Percentiles rank a stretch among this genome's conserved stretches.
phyloP scores from a whole-genome alignment of 2,113 vertebrate species.

The Gobiocypris rarus region DNA sequence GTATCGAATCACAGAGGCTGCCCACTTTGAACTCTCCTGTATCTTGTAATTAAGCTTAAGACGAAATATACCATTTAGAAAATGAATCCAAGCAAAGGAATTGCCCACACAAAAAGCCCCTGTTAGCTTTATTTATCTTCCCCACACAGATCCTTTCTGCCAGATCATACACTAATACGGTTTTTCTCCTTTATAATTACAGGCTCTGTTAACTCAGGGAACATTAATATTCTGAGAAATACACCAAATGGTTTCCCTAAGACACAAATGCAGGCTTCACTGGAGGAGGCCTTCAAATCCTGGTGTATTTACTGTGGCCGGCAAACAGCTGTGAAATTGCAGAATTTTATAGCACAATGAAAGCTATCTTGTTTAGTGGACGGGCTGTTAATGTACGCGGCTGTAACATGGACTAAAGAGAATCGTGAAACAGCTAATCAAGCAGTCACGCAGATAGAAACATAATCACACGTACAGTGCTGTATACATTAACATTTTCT shows the following conservation, averaged over 20 bases:
- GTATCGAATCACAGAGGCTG: constrained; percentile 15
- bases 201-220: constrained; percentile 26
- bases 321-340: constrained; percentile 30
- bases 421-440: background rate
- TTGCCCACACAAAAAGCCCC: background rate
- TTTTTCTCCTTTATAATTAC: constrained; percentile 44
- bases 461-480: background rate
- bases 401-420: background rate
- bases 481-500: background rate
- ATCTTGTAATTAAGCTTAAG: constrained; percentile 30
- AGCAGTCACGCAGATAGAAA: background rate
- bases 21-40: background rate
- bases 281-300: constrained; percentile 9
- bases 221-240: constrained; percentile 42
- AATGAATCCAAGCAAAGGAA: constrained; percentile 31
- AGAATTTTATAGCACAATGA: constrained; percentile 1
- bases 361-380: constrained; percentile 7
- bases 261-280: background rate
- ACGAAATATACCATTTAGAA: constrained; percentile 33
- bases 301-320: background rate
- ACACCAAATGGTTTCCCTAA: background rate
- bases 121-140: constrained; percentile 37
- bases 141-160: constrained; percentile 20
- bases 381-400: background rate
- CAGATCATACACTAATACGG: constrained; percentile 25